Base-by-base conservation (phyloP, 2,888 invertebrate species). In the Fabriciana adippe region DNA sequence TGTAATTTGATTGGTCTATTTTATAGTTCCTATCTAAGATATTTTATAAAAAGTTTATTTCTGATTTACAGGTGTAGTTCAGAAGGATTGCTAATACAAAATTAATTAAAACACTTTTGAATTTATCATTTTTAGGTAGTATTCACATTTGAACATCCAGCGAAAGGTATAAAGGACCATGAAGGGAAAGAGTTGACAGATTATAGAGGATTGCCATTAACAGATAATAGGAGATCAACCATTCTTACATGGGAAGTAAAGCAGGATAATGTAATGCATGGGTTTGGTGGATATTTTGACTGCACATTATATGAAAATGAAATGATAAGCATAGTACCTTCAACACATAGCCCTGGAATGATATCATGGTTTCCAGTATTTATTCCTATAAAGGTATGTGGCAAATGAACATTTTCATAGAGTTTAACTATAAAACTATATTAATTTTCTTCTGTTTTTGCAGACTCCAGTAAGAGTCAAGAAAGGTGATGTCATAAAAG, bases 321-420 rank as follows among this genome's bases (percentile, higher is more conserved):
- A 66, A 94, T 90, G 77, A 92, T 99, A 59, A 99, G 99, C 85
- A 99, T 98, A 79, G 95, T 97, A 78, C 99, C 99, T 1, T 93
- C 94, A 56, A 97, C 97, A 1, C 97, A 98, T 84, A 97, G 98
- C 21, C 93, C 94, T 0, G 97, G 97, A 76, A 98, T 99, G 98
- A 97, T 98, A 80, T 98, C 98, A 72, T 99, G 99, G 99, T 99
- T 99, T 86, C 99, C 99, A 6, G 97, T 99, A 73, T 97, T 97
- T 78, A 98, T 99, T 82, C 99, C 99, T 11, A 94, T 98, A 56
- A 94, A 94, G 89, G 97, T 97, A 90, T 88, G 87, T 61, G 14
- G 18, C 14, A 51, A 50, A 50, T 51, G 4, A 50, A 51, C n/a
- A 15, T 0, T 26, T 31, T 14, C 15, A 31, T 26, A 2, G 14